Evolutionary conservation across 2,888 invertebrate genomes (phyloP).

Genomic region (Melitaea athalia): DNA sequence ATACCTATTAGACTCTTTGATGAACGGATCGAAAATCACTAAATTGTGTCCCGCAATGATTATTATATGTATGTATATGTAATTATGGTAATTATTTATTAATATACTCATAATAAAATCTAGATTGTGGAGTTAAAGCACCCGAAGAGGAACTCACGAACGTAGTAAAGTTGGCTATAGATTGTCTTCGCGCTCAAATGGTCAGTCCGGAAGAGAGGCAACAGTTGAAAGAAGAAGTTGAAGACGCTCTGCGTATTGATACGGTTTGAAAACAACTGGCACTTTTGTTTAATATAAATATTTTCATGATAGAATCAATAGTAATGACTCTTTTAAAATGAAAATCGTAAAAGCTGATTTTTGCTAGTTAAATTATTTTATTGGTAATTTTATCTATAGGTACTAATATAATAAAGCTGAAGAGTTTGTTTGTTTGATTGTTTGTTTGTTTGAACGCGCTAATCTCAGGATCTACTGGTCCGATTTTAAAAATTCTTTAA

Average conservation of each 20-base stretch:
- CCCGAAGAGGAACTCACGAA: slow-evolving; percentile 53
- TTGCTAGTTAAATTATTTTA: too few species aligned
- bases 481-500: too few species aligned
- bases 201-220: slow-evolving; percentile 53
- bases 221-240: neutral
- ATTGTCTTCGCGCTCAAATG: slow-evolving; percentile 64
- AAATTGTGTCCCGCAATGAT: neutral
- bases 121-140: slow-evolving; percentile 62
- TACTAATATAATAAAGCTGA: too few species aligned
- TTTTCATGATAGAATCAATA: too few species aligned
- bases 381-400: too few species aligned
- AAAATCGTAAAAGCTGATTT: too few species aligned
- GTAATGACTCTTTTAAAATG: too few species aligned
- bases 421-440: too few species aligned
- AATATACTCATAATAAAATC: slow-evolving; percentile 8
- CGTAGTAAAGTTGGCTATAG: slow-evolving; percentile 53
- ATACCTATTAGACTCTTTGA: too few species aligned
- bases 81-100: neutral
- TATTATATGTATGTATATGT: neutral
- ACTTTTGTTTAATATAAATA: neutral
- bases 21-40: too few species aligned
- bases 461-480: too few species aligned
- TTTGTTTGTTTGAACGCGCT: too few species aligned
- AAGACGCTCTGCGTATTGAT: neutral
- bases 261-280: neutral